Percentiles rank a stretch among this genome's conserved stretches.
Conservation (phyloP, 2,888 invertebrate species). For the Sabellastarte sp. region DNA sequence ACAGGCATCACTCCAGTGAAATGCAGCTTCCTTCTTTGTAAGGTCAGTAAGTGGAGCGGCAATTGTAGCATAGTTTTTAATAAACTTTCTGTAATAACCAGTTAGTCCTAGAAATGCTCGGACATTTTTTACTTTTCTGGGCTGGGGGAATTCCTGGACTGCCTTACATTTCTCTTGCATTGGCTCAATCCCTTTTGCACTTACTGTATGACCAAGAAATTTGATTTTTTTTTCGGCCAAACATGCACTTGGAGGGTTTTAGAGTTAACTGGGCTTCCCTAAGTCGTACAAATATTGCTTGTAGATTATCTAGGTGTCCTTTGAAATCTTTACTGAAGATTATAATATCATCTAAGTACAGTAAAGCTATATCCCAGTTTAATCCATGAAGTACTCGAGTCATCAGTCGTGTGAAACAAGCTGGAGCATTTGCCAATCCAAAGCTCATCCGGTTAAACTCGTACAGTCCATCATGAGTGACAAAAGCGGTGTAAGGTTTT, state of each 20-base stretch:
- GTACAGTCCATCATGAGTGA: no score
- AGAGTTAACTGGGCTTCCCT: not conserved
- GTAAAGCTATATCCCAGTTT: not conserved
- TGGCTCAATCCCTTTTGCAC: not conserved
- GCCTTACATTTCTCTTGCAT: not conserved
- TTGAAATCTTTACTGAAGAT: not conserved
- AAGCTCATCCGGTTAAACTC: no score
- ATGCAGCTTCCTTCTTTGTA: not conserved
- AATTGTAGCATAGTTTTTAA: not conserved
- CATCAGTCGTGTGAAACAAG: no score
- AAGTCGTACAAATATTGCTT: not conserved
- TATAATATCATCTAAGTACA: conserved; percentile 5
- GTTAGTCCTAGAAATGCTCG: not conserved
- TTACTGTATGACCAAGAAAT: conserved; percentile 2
- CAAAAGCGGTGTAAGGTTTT: conserved; percentile 1
- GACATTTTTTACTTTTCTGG: not conserved
- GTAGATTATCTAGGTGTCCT: not conserved
- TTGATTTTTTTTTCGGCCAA: not conserved
- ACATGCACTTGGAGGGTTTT: not conserved
- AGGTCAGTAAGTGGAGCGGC: not conserved
- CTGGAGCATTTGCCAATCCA: no score
- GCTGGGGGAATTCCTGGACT: not conserved
- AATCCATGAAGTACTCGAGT: no score
- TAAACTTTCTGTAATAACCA: conserved; percentile 3
- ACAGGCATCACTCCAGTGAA: not conserved